Evolutionary conservation across 1,140 invertebrate genomes (phyloP), one percentile per base, ranked within the genome.

Genomic region (Drosophila trapezifrons): DNA sequence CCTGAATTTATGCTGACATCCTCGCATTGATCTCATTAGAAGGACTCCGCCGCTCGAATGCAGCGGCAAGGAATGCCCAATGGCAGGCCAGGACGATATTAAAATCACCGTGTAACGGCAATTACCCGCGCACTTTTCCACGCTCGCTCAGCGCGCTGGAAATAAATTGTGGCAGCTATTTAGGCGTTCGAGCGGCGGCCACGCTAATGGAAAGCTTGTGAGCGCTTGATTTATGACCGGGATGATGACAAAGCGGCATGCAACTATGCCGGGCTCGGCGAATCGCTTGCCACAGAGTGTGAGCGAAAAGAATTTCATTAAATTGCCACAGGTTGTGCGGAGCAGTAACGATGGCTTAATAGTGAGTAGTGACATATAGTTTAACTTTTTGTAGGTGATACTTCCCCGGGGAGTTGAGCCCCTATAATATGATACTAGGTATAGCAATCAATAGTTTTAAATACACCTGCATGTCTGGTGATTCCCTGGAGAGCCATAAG

Each of bases 81-180:
- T 20, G 25, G 32, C 27, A 29, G 37, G 43, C 37, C 59, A 69
- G 49, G 49, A 51, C 29, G 51, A 54, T 63, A 79, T 69, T 70
- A 78, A 82, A 78, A 59, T 62, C 69, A 25, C 42, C 56, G 46
- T 62, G 55, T 60, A 65, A 71, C 65, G 52, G 59, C 66, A 63
- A 83, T 83, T 79, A 76, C 80, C 49, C 20, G 25, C 29, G 4
- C 43, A 60, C 57, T 40, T 69, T 73, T 52, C 25, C 25, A 54
- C 46, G 43, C 35, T 29, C 47, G 62, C 64, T 60, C 49, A 78
- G 62, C 73, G 78, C 54, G 29, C 74, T 81, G 60, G 35, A 72
- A 80, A 80, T 80, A 85, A 80, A 86, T 57, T 86, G 82, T 81
- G 82, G 64, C 82, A 86, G 78, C 67, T 63, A 86, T 80, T 84